Percentiles rank a stretch among this genome's conserved stretches.
Evolutionary conservation across 2,797 vertebrate genomes (phyloP).

Genomic region (Eospalax fontanierii): DNA sequence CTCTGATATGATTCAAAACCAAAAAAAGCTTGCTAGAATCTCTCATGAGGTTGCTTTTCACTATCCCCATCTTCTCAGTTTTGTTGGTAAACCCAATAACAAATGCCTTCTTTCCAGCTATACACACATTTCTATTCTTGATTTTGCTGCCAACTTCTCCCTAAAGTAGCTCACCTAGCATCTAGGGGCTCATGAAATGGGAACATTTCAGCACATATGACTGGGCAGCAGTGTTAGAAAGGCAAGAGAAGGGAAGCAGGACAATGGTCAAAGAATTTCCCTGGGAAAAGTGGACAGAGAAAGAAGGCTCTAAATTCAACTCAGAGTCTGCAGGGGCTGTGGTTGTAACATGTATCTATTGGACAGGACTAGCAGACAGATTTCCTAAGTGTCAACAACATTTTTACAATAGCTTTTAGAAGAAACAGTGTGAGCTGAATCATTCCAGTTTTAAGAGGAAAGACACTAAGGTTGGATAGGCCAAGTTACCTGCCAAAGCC

Average conservation of each 20-base stretch:
- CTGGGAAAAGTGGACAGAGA: neutral
- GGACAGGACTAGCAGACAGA: neutral
- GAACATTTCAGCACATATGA: neutral
- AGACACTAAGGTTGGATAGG: conserved; percentile 16
- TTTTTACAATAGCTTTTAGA: neutral
- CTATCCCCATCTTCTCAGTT: neutral
- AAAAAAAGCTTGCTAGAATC: conserved; percentile 23
- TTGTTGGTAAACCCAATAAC: neutral
- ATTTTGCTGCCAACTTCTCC: neutral
- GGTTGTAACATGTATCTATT: neutral
- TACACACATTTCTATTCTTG: neutral
- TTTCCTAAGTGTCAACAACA: neutral
- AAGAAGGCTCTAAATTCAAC: neutral
- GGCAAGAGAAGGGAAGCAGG: neutral
- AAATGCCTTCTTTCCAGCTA: neutral
- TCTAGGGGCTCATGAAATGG: neutral
- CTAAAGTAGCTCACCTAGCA: neutral
- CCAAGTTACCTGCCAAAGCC: neutral
- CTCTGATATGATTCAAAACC: conserved; percentile 56
- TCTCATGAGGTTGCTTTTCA: neutral
- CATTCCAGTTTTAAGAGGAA: neutral
- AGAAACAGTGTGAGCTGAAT: neutral
- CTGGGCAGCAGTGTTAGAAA: neutral
- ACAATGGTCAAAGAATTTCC: neutral
- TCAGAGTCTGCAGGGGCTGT: too few species aligned